Evolutionary conservation across 2,113 vertebrate species (phyloP).

Genomic region (Erinaceus europaeus): DNA sequence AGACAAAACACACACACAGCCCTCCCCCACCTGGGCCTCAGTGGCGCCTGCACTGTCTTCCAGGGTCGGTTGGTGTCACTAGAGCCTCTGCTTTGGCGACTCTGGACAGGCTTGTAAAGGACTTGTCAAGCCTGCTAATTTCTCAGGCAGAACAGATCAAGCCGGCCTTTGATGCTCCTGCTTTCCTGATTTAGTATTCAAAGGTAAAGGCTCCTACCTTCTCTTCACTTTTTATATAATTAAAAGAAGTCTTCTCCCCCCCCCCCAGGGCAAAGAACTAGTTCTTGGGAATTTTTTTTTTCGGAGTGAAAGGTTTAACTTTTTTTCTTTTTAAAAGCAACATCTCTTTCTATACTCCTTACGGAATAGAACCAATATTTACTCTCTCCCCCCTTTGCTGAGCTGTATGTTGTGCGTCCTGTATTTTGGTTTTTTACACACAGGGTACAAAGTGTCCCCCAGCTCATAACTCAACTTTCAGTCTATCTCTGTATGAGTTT

Average conservation of each 20-base stretch:
- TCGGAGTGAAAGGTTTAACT: slow-evolving; percentile 53
- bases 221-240: slow-evolving; percentile 45
- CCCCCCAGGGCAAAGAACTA: neutral
- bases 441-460: too few species aligned
- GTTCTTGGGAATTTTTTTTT: slow-evolving; percentile 39
- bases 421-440: slow-evolving; percentile 5
- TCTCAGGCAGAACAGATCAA: slow-evolving; percentile 73
- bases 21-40: neutral
- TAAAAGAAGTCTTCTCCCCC: neutral
- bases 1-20: neutral
- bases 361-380: slow-evolving; percentile 11
- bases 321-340: slow-evolving; percentile 35
- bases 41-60: slow-evolving; percentile 68
- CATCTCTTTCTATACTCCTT: slow-evolving; percentile 27
- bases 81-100: slow-evolving; percentile 54
- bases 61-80: slow-evolving; percentile 78
- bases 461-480: neutral
- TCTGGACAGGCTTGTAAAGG: neutral
- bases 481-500: neutral
- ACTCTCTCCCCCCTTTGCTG: neutral
- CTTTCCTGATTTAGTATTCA: slow-evolving; percentile 58
- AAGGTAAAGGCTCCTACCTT: slow-evolving; percentile 33
- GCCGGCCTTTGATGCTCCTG: slow-evolving; percentile 61
- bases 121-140: slow-evolving; percentile 65
- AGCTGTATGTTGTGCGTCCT: neutral